These are phyloP conservation scores for Oplegnathus fasciatus DNA, from an alignment of 2,113 vertebrate genomes.

Conservation along the genomic window DNA sequence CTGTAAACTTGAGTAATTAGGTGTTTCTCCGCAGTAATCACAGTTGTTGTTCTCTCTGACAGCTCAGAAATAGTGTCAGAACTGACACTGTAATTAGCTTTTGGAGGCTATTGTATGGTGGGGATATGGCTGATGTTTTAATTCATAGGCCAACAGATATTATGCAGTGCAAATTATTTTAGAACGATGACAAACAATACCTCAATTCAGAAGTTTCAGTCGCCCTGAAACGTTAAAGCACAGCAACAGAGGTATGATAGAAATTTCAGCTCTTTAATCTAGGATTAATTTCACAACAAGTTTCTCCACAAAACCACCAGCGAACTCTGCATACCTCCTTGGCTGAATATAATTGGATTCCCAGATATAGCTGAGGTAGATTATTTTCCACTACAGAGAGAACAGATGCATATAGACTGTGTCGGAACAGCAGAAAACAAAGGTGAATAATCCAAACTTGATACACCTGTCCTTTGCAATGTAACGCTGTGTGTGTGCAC, in stretches of 20 bases:
- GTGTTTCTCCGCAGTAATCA: constrained; percentile 29
- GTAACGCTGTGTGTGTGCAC: neutral
- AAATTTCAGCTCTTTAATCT: neutral
- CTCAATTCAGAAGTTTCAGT: neutral
- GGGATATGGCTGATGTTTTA: constrained; percentile 34
- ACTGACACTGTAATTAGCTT: constrained; percentile 41
- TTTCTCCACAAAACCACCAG: neutral
- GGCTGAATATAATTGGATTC: neutral
- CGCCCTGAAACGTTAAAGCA: neutral
- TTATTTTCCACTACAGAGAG: constrained; percentile 15
- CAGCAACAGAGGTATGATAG: neutral
- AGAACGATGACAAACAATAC: constrained; percentile 1
- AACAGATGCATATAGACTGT: neutral
- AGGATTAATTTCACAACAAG: neutral
- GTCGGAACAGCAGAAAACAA: neutral
- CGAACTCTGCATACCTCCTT: neutral
- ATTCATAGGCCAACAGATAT: constrained; percentile 16
- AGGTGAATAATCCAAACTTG: neutral
- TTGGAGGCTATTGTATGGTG: constrained; percentile 14
- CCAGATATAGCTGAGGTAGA: neutral
- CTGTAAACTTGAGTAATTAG: constrained; percentile 49
- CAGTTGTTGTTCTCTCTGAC: constrained; percentile 26
- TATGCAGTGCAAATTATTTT: neutral
- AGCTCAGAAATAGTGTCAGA: constrained; percentile 23
- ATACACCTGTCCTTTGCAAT: neutral